Base-by-base conservation (phyloP, 1,140 invertebrate species). In the Nebria ingens region DNA sequence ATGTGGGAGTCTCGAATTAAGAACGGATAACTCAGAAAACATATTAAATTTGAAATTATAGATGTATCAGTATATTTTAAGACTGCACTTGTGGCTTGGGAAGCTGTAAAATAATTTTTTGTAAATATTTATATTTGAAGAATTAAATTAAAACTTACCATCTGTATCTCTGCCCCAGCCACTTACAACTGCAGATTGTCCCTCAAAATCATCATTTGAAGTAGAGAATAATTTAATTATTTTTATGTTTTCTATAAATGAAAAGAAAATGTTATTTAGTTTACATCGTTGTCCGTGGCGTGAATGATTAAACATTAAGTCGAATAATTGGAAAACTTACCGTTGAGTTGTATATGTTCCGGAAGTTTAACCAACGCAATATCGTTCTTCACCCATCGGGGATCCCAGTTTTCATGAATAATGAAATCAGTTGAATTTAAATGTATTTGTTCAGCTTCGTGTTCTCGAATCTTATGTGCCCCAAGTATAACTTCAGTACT, bases 291-390 rank as follows among this genome's bases (percentile, higher is more conserved):
- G 25, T 34, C 6, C n/a, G 25, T 34, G 25, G n/a, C n/a, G 25
- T 34, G 25, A 34, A 34, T 34, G 25, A 9, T 6, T 34, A 6
- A 34, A 34, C n/a, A n/a, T n/a, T n/a, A n/a, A n/a, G n/a, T n/a
- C n/a, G n/a, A n/a, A n/a, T n/a, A n/a, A 9, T 15, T 40, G 2
- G 56, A 55, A 54, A n/a, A 34, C 57, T 65, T 62, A 78, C 76
- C 72, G 50, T 71, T 73, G n/a, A 75, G 72, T 21, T 65, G 64
- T 13, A 79, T 71, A 2, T 71, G 61, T 55, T 65, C 57, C 12
- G 74, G 72, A 12, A 83, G 63, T 34, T 69, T 65, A 13, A 82
- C 65, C 15, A 82, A 55, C n/a, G 79, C 78, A 42, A 82, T 74
- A 60, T 82, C 80, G 62, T 78, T 75, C 52, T 71, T 66, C 9